phyloP scores from a whole-genome alignment of 2,113 vertebrate genomes.

The Callipepla squamata region DNA sequence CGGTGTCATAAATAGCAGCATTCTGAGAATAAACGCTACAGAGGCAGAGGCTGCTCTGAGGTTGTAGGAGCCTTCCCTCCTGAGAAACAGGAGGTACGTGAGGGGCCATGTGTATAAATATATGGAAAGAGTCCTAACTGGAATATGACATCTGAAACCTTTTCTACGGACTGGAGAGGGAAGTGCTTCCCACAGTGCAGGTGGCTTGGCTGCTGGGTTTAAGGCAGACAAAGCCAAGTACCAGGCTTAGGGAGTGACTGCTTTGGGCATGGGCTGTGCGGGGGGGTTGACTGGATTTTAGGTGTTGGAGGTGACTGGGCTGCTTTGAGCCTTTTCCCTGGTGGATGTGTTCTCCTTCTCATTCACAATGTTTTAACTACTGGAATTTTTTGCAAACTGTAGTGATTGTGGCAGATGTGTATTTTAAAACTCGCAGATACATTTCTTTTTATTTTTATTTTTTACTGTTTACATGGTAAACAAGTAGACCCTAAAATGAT shows the following conservation, averaged over 20 bases:
- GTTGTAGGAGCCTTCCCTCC: constrained; percentile 2
- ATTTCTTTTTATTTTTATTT: neutral
- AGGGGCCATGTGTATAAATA: neutral
- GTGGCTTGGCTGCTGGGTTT: constrained; percentile 1
- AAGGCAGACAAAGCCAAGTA: neutral
- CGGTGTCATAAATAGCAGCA: constrained; percentile 32
- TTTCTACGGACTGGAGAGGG: neutral
- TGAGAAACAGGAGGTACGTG: neutral
- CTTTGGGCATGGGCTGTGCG: neutral
- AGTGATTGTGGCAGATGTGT: neutral
- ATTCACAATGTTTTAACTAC: neutral
- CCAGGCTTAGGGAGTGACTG: neutral
- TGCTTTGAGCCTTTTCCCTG: neutral
- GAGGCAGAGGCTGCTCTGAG: constrained; percentile 7
- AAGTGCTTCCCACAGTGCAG: neutral
- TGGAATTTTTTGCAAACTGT: neutral
- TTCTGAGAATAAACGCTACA: constrained; percentile 45
- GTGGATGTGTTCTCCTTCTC: neutral
- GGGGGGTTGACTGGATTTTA: neutral
- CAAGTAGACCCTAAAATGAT: neutral
- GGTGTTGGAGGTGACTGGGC: neutral
- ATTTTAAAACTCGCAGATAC: neutral
- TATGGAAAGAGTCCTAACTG: neutral
- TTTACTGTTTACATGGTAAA: neutral
- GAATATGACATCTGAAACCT: neutral